A percentile compares a stretch with the other conserved stretches of the same genome.
Evolutionary conservation across 2,888 invertebrate species (phyloP).

Genomic region (Apodemia zela): DNA sequence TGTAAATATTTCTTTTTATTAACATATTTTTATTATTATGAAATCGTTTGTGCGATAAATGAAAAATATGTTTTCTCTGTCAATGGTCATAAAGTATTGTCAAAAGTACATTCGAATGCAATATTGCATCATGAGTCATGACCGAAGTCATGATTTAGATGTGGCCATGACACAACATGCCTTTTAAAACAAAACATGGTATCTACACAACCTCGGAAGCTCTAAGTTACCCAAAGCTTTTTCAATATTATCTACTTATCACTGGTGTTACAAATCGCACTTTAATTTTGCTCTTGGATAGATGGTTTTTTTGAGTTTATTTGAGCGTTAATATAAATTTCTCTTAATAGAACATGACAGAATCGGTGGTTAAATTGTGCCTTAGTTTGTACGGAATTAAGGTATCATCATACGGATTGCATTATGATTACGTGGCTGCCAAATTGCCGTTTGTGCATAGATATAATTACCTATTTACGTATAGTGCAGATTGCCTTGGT

Average conservation of each 20-base stretch:
- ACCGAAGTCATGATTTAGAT: background rate
- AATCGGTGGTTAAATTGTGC: constrained; percentile 14
- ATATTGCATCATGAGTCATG: constrained; percentile 31
- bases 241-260: constrained; percentile 23
- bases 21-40: constrained; percentile 8
- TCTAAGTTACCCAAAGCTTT: constrained; percentile 37
- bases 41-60: constrained; percentile 64
- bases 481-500: too few relatives aligned
- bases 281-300: background rate
- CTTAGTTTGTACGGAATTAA: constrained; percentile 13
- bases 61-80: constrained; percentile 54
- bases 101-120: constrained; percentile 51
- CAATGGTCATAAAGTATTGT: constrained; percentile 70
- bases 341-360: constrained; percentile 6
- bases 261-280: constrained; percentile 16
- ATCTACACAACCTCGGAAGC: constrained; percentile 73
- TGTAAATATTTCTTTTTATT: constrained; percentile 34
- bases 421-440: background rate
- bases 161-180: background rate
- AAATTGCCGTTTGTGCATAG: too few relatives aligned
- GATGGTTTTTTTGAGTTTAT: background rate
- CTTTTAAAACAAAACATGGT: constrained; percentile 45
- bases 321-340: constrained; percentile 7
- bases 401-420: constrained; percentile 2
- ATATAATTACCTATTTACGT: too few relatives aligned